These are phyloP conservation scores for Parauchenoglanis punctatus DNA, from an alignment of 2,797 vertebrate genomes.

Conservation along the genomic window DNA sequence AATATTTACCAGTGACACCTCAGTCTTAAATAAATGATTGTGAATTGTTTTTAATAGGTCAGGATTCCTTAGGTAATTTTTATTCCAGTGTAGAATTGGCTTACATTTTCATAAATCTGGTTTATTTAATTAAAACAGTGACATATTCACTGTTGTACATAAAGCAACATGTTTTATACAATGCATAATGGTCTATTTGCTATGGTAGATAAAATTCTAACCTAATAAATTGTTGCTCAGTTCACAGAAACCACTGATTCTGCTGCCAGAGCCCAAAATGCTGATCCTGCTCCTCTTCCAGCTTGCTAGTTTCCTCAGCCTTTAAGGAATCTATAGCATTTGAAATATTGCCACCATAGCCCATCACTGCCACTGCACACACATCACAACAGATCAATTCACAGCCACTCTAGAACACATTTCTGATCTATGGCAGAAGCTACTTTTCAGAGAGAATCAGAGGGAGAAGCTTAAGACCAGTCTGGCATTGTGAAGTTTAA, in stretches of 20 bases:
- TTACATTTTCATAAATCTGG: not conserved
- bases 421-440: slow-evolving; percentile 13
- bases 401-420: slow-evolving; percentile 21
- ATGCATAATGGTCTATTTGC: slow-evolving; percentile 49
- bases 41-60: not conserved
- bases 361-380: slow-evolving; percentile 34
- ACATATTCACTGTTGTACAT: not conserved
- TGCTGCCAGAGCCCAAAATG: slow-evolving; percentile 57
- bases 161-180: not conserved
- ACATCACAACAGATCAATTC: slow-evolving; percentile 55
- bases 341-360: slow-evolving; percentile 63
- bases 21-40: not conserved
- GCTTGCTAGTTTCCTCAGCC: slow-evolving; percentile 50
- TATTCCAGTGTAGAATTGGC: not conserved
- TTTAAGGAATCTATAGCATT: slow-evolving; percentile 66
- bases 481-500: slow-evolving; percentile 38
- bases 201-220: slow-evolving; percentile 54
- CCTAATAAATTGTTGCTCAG: slow-evolving; percentile 53
- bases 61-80: not conserved
- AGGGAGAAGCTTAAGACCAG: slow-evolving; percentile 24
- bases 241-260: slow-evolving; percentile 22
- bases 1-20: not conserved
- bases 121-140: slow-evolving; percentile 5
- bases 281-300: slow-evolving; percentile 60
- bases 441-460: slow-evolving; percentile 23